A percentile compares a stretch with the other conserved stretches of the same genome.
phyloP scores from a whole-genome alignment of 2,113 vertebrate species.

The Fulmarus glacialis region DNA sequence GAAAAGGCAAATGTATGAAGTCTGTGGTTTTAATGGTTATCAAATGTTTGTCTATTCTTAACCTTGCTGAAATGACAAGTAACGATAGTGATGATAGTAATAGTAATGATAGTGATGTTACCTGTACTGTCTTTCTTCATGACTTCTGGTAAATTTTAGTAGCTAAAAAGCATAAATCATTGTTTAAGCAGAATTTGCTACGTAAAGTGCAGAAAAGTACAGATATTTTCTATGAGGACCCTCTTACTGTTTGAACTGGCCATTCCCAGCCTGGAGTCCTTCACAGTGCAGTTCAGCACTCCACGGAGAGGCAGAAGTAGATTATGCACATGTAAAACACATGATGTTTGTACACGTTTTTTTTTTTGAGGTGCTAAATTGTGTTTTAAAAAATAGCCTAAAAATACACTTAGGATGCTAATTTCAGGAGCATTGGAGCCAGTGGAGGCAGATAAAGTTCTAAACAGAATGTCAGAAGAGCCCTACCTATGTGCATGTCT shows the following conservation, averaged over 20 bases:
- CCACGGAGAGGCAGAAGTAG: not conserved
- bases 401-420: not conserved
- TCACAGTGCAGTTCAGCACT: fast-evolving
- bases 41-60: not conserved
- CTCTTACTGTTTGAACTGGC: not conserved
- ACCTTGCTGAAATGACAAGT: not conserved
- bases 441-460: not conserved
- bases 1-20: not conserved
- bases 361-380: not conserved
- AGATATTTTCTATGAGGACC: not conserved
- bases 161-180: not conserved
- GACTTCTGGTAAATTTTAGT: not conserved
- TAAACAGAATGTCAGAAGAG: not conserved
- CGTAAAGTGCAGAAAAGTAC: not conserved
- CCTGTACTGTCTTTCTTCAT: not conserved
- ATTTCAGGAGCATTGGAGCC: not conserved
- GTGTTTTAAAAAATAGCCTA: not conserved
- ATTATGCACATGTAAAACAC: not conserved
- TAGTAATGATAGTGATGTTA: not conserved
- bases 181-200: not conserved
- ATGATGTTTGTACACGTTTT: not conserved
- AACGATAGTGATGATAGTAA: not conserved
- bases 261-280: not conserved
- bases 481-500: not conserved
- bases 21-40: not conserved